phyloP scores from a whole-genome alignment of 2,113 vertebrate genomes.

The Machaerirhynchus nigripectus region DNA sequence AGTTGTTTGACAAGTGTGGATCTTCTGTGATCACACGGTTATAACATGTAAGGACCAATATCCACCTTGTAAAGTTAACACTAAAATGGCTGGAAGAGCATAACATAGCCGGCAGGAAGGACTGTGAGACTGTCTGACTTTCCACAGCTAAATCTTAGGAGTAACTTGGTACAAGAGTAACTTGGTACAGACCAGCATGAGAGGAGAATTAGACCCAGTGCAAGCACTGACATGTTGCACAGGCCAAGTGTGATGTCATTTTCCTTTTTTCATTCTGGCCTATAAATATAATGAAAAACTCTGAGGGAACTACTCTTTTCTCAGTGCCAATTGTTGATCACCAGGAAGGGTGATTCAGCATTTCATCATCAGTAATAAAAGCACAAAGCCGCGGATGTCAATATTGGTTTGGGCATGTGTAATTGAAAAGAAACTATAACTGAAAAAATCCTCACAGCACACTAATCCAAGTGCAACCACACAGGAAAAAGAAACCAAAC shows the following conservation, averaged over 20 bases:
- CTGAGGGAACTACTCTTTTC: neutral
- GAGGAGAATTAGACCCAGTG: neutral
- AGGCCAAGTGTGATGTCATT: neutral
- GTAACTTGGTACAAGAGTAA: neutral
- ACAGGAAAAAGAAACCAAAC: neutral
- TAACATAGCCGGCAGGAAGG: neutral
- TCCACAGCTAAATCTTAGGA: neutral
- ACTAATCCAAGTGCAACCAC: neutral
- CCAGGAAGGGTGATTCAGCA: neutral
- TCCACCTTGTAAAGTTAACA: neutral
- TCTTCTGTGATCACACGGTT: neutral
- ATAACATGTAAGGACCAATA: neutral
- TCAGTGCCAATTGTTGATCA: neutral
- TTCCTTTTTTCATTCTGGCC: neutral
- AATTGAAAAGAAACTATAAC: neutral
- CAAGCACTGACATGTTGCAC: fast-evolving
- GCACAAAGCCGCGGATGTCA: neutral
- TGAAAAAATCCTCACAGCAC: neutral
- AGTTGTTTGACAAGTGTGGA: neutral
- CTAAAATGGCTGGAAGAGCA: neutral
- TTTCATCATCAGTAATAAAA: neutral
- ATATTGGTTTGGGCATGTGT: neutral
- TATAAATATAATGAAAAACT: neutral
- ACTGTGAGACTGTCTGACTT: neutral
- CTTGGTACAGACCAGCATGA: neutral